phyloP scores from a whole-genome alignment of 2,113 vertebrate genomes.

The Percina caprodes region DNA sequence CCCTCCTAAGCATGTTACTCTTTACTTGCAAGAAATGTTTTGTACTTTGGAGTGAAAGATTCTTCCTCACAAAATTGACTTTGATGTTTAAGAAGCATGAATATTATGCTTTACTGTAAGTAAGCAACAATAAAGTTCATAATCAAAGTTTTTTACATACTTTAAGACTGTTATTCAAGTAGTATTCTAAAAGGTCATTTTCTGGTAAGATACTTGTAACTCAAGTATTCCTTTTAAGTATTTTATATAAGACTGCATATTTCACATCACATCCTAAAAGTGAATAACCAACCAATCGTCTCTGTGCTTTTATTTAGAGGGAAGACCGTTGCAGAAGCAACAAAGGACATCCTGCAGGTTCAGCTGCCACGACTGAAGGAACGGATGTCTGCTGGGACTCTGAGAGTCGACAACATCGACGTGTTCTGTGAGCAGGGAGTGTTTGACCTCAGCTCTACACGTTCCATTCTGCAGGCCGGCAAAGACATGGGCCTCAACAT shows the following conservation, averaged over 20 bases:
- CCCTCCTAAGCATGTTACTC: no score
- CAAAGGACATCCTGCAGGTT: slow-evolving; percentile 88
- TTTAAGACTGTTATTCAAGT: no score
- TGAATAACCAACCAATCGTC: neutral
- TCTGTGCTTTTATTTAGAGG: slow-evolving; percentile 80
- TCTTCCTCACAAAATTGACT: no score
- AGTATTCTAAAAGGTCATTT: no score
- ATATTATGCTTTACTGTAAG: no score
- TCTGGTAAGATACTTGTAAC: no score
- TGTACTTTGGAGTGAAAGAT: no score
- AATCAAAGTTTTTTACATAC: no score
- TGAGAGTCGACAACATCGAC: slow-evolving; percentile 93
- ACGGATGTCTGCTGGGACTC: slow-evolving; percentile 78
- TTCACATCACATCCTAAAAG: neutral
- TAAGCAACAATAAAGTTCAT: no score
- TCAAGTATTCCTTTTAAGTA: no score
- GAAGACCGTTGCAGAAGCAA: slow-evolving; percentile 88
- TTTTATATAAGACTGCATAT: neutral
- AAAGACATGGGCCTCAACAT: slow-evolving; percentile 91
- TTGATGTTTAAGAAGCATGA: no score
- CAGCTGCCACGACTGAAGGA: slow-evolving; percentile 91
- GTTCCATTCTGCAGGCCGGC: slow-evolving; percentile 91
- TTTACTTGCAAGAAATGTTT: no score
- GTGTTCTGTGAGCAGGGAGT: slow-evolving; percentile 97
- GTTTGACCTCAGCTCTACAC: slow-evolving; percentile 91